Percentiles rank a stretch among this genome's conserved stretches.
phyloP scores from a whole-genome alignment of 1,140 invertebrate species.

The roundworm (Caenorhabditis elegans) region DNA sequence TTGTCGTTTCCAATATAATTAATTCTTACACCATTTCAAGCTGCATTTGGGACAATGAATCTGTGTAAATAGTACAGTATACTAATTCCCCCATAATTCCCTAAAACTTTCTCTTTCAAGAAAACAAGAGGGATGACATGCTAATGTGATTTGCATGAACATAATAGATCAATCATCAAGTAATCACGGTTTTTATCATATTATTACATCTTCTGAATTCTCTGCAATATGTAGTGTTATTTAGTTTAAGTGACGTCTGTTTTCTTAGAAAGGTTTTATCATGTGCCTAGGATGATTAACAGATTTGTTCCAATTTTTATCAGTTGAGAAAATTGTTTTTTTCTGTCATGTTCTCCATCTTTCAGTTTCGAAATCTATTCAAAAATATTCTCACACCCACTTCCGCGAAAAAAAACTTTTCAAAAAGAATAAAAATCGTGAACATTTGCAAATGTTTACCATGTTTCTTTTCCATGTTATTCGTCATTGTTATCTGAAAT shows the following conservation, averaged over 20 bases:
- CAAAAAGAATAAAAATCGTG: no score
- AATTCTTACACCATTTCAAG: no score
- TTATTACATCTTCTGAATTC: background rate
- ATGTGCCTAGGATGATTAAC: no score
- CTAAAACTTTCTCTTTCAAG: background rate
- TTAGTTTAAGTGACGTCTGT: background rate
- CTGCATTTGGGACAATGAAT: slow-evolving; percentile 1
- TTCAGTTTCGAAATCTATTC: no score
- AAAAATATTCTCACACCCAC: no score
- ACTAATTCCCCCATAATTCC: no score
- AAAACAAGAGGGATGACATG: background rate
- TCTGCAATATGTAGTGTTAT: background rate
- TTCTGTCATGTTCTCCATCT: no score
- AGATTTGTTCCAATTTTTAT: no score
- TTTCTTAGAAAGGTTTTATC: background rate
- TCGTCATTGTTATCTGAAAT: background rate
- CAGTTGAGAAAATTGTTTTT: no score
- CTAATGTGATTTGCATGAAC: background rate
- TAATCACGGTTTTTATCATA: no score
- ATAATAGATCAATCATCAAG: background rate
- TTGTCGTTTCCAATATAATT: no score
- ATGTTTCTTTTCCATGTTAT: slow-evolving; percentile 5
- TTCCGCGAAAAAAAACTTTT: no score
- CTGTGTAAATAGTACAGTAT: background rate
- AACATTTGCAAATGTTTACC: background rate